Base-by-base conservation (phyloP, 2,797 vertebrate species). In the Pangasius macronema region DNA sequence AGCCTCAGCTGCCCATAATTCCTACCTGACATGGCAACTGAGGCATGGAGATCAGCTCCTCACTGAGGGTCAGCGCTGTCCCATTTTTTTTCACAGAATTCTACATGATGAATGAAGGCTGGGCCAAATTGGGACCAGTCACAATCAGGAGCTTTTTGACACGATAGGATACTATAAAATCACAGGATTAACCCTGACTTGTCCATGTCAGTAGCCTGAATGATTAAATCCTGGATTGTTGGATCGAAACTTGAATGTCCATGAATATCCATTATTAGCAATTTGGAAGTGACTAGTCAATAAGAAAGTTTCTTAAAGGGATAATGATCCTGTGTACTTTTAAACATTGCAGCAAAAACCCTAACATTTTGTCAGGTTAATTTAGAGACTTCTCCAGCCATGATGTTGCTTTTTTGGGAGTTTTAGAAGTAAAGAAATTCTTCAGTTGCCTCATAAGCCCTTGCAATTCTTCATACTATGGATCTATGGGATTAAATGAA, bases 21-120 rank as follows among this genome's bases (percentile, higher is more conserved):
- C 98, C 97, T 96, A 94, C 94, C 93, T 97, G 98, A 97, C 98
- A 97, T 95, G 97, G 97, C 97, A 97, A 97, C 95, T 98, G 97
- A 98, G 97, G 97, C 96, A 91, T 96, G 95, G 89, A 91, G 96
- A 95, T 96, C 92, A 95, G 95, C 96, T 96, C 96, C 97, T 96
- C 94, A 96, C 96, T 95, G 96, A 96, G 97, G 97, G 96, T 97
- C 94, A 93, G 96, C 95, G 94, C 96, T 93, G 95, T 95, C 95
- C 95, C 97, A 96, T 98, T 98, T 97, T 42, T 42, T 97, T 97
- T 98, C 97, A 95, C 93, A 94, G 95, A 92, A 93, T 91, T 94
- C 94, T 90, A 94, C 89, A 94, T 98, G 97, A 99, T 97, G 97
- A 96, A 98, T 98, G 94, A 94, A 93, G 85, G 85, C 77, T 27